A percentile compares a stretch with the other conserved stretches of the same genome.
phyloP scores from a whole-genome alignment of 2,113 vertebrate species.

The Ctenomys sociabilis region DNA sequence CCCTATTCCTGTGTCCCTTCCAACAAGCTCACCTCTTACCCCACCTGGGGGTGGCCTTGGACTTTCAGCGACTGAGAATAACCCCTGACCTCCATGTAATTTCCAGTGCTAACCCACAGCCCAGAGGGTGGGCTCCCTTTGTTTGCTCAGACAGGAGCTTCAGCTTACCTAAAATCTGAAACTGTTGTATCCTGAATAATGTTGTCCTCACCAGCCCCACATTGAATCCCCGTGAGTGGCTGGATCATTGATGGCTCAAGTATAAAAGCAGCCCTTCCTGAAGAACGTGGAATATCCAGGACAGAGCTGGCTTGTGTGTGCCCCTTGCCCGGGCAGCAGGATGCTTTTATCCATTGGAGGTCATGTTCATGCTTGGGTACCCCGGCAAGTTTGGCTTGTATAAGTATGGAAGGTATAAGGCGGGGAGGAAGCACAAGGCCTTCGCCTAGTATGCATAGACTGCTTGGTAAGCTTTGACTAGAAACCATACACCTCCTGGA shows the following conservation, averaged over 20 bases:
- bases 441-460: background rate
- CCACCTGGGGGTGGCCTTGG: background rate
- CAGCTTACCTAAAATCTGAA: background rate
- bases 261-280: background rate
- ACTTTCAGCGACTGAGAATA: background rate
- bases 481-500: background rate
- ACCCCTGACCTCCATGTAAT: accelerated
- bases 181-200: background rate
- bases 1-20: too few relatives aligned
- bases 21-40: background rate
- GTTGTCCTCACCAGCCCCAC: background rate
- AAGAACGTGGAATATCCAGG: background rate
- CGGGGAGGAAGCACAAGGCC: background rate
- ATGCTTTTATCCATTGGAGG: background rate
- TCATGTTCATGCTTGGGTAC: background rate
- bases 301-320: background rate
- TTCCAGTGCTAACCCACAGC: background rate
- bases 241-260: accelerated
- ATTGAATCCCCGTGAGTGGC: background rate
- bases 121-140: background rate
- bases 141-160: background rate
- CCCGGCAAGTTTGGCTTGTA: background rate
- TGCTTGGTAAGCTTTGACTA: background rate
- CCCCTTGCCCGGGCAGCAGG: background rate
- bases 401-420: background rate